These are phyloP conservation scores for Phortica variegata DNA, from an alignment of 1,140 invertebrate species.

Conservation along the genomic window DNA sequence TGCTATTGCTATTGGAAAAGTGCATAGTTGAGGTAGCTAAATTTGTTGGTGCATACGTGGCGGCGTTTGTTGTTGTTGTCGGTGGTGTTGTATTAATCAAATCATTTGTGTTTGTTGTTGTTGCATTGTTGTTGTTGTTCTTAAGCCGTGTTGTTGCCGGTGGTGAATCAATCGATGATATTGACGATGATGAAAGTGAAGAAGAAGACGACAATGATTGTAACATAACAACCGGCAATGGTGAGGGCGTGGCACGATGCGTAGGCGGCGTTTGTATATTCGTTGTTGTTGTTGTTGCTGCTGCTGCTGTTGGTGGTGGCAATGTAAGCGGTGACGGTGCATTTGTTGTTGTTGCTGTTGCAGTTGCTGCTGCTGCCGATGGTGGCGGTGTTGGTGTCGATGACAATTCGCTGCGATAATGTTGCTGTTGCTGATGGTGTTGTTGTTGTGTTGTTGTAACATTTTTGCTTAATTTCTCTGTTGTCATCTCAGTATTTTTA, in stretches of 20 bases:
- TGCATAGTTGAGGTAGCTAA: not conserved
- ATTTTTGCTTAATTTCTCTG: not conserved
- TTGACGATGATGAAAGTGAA: constrained; percentile 2
- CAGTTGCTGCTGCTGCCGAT: constrained; percentile 2
- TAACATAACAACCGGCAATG: constrained; percentile 41
- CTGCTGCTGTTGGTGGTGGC: constrained; percentile 10
- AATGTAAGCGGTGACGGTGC: constrained; percentile 19
- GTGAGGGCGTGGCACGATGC: constrained; percentile 11
- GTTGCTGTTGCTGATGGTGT: constrained; percentile 16
- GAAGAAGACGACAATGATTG: constrained; percentile 38
- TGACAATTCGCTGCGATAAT: constrained; percentile 17
- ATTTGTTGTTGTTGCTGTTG: constrained; percentile 4
- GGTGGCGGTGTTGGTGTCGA: constrained; percentile 35
- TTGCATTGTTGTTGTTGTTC: constrained; percentile 21
- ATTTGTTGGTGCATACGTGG: not conserved
- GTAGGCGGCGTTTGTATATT: constrained; percentile 3
- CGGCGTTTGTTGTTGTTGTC: constrained; percentile 1
- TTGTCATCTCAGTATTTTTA: too few species aligned
- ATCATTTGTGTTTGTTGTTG: not conserved
- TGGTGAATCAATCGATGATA: constrained; percentile 37
- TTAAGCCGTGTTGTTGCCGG: constrained; percentile 13
- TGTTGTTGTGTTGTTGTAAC: too few species aligned
- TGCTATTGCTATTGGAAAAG: constrained; percentile 17
- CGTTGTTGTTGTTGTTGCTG: too few species aligned
- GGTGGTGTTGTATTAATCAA: constrained; percentile 1